A percentile compares a stretch with the other conserved stretches of the same genome.
Evolutionary conservation across 2,113 vertebrate species (phyloP).

Genomic region (Rhineura floridana): DNA sequence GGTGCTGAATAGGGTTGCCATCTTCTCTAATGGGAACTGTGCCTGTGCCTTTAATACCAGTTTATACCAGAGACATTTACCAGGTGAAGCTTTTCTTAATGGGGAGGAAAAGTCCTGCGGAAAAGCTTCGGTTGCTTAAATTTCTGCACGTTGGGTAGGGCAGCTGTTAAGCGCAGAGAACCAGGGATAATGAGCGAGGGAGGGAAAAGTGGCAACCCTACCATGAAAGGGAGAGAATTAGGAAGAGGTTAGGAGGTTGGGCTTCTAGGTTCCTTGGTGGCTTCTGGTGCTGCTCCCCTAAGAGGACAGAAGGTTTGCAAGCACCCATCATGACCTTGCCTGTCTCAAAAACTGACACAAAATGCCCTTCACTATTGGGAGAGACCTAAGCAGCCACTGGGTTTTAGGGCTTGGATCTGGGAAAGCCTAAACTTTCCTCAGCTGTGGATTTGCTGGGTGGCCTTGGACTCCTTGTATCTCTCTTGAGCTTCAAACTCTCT

Average conservation of each 20-base stretch:
- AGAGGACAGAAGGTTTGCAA: background rate
- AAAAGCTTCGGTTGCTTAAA: background rate
- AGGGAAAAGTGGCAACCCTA: background rate
- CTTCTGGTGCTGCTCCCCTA: background rate
- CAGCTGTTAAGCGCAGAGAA: background rate
- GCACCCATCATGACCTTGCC: conserved; percentile 2
- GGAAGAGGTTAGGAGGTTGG: background rate
- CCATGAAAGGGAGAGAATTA: too few species aligned
- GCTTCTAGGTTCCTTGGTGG: background rate
- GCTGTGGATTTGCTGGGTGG: background rate
- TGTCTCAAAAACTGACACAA: background rate
- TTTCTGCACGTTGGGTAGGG: background rate
- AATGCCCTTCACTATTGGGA: background rate
- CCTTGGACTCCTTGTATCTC: background rate
- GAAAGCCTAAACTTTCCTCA: background rate
- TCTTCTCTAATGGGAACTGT: background rate
- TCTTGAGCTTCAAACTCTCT: background rate
- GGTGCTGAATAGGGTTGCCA: background rate
- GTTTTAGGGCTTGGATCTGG: background rate
- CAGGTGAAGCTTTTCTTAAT: background rate
- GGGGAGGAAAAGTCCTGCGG: background rate
- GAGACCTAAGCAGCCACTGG: background rate
- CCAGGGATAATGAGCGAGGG: background rate
- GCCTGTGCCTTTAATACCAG: background rate
- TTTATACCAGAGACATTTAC: background rate